Conservation (phyloP, 2,113 vertebrate species). For the Pseudorectes ferrugineus region DNA sequence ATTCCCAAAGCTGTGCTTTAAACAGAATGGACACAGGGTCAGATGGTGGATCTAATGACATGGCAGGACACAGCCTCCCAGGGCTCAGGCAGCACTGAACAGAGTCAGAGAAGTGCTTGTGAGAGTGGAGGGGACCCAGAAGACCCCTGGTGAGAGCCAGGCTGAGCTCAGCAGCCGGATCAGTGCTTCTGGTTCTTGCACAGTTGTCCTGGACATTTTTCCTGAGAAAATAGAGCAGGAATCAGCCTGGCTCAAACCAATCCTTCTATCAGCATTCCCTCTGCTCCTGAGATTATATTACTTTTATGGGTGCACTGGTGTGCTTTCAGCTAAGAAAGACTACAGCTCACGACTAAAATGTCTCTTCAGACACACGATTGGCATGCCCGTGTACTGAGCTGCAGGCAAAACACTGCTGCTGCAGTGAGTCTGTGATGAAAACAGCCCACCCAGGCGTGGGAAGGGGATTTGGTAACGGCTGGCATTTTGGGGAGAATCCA, state of each 20-base stretch:
- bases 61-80: accelerated
- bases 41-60: not conserved
- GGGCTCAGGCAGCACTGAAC: not conserved
- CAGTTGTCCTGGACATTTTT: not conserved
- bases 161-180: not conserved
- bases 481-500: not conserved
- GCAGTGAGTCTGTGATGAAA: not conserved
- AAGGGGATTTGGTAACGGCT: not conserved
- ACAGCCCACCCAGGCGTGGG: not conserved
- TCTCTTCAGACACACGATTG: not conserved
- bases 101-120: not conserved
- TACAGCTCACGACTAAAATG: not conserved
- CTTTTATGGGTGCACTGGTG: not conserved
- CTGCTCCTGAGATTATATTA: not conserved
- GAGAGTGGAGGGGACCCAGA: not conserved
- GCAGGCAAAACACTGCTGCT: not conserved
- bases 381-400: not conserved
- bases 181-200: not conserved
- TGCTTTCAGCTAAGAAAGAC: not conserved
- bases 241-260: not conserved
- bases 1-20: not conserved
- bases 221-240: not conserved
- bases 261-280: not conserved
- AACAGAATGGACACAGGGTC: not conserved
- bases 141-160: not conserved